Percentiles rank a stretch among this genome's conserved stretches.
Conservation (phyloP, 2,888 invertebrate species). For the Erebia epiphron region DNA sequence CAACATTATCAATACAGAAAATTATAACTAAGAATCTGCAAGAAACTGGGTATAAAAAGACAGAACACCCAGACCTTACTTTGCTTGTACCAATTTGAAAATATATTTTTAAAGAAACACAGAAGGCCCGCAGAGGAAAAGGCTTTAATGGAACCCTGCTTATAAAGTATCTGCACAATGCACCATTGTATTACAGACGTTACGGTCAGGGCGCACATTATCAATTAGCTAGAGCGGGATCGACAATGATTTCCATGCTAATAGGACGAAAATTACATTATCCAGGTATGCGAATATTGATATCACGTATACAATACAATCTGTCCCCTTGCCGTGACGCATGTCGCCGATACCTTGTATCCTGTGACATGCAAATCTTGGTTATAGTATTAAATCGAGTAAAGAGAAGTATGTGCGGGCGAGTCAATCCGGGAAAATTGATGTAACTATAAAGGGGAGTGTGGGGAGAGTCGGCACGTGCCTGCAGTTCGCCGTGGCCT, state of each 20-base stretch:
- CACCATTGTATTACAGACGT: conserved; percentile 37
- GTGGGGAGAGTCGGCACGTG: conserved; percentile 54
- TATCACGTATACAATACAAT: conserved; percentile 42
- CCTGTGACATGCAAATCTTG: conserved; percentile 82
- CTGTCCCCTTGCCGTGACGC: conserved; percentile 41
- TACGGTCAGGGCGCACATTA: conserved; percentile 39
- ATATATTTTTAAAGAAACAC: conserved; percentile 24
- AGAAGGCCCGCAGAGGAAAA: conserved; percentile 26
- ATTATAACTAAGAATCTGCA: neutral
- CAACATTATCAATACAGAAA: neutral
- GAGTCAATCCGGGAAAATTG: conserved; percentile 62
- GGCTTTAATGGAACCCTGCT: conserved; percentile 33
- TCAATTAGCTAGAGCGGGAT: conserved; percentile 37
- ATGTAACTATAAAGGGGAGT: conserved; percentile 67
- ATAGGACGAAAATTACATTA: conserved; percentile 45
- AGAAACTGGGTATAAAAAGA: conserved; percentile 1
- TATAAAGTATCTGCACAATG: conserved; percentile 30
- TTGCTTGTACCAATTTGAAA: conserved; percentile 14
- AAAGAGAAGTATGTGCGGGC: conserved; percentile 61
- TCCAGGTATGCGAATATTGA: conserved; percentile 42
- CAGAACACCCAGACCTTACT: neutral
- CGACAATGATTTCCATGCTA: conserved; percentile 42
- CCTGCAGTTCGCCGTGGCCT: conserved; percentile 46
- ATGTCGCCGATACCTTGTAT: conserved; percentile 45
- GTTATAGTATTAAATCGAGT: conserved; percentile 78